Evolutionary conservation across 1,140 invertebrate genomes (phyloP).

Genomic region (Ericerus pela): DNA sequence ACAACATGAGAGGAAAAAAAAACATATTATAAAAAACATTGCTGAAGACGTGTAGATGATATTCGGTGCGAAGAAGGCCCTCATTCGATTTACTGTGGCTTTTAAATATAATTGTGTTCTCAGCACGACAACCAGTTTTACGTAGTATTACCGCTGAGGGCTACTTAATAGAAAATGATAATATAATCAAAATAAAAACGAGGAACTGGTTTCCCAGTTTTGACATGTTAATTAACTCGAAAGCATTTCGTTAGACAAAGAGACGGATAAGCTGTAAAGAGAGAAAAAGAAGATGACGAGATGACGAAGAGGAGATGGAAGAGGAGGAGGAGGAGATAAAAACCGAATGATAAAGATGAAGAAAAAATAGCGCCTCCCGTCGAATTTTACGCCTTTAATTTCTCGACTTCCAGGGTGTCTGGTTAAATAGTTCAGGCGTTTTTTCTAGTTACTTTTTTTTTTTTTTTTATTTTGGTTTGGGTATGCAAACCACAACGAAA

Average conservation of each 20-base stretch:
- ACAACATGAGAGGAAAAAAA: no score
- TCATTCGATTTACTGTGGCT: neutral
- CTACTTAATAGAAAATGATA: constrained; percentile 12
- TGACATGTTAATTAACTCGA: constrained; percentile 12
- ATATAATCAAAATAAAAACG: constrained; percentile 9
- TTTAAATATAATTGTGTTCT: constrained; percentile 9
- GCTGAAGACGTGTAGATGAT: no score
- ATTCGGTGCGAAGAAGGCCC: no score
- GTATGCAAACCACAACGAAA: neutral
- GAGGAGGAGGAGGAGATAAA: no score
- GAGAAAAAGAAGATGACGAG: neutral
- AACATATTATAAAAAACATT: no score
- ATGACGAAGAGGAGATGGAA: no score
- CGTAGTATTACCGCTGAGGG: constrained; percentile 8
- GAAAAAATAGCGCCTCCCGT: neutral
- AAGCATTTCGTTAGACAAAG: neutral
- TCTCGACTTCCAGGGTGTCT: constrained; percentile 8
- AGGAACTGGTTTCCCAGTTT: constrained; percentile 7
- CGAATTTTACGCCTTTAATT: constrained; percentile 11
- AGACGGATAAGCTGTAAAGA: neutral
- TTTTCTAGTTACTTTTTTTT: no score
- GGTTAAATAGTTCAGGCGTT: constrained; percentile 6
- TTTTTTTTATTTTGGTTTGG: no score
- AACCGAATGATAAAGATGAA: no score
- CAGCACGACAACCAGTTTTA: constrained; percentile 11